phyloP scores from a whole-genome alignment of 2,888 invertebrate genomes.

The Ormyrus pomaceus region DNA sequence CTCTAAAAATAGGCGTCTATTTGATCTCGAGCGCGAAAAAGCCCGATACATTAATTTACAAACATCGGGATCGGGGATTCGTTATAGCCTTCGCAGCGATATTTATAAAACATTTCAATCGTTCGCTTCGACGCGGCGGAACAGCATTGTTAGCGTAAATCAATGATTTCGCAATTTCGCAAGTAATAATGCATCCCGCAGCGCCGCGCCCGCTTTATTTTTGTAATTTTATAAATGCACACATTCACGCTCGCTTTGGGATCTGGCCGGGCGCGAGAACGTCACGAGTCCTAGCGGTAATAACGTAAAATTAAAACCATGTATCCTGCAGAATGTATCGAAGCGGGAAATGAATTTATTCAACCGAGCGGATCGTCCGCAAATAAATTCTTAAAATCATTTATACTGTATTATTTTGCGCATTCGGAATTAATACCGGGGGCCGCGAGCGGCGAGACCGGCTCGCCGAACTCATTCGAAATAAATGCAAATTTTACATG shows the following conservation, averaged over 20 bases:
- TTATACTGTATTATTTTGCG: slow-evolving; percentile 56
- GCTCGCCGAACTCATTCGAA: slow-evolving; percentile 43
- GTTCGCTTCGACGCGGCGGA: slow-evolving; percentile 12
- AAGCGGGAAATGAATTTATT: slow-evolving; percentile 57
- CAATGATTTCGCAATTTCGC: slow-evolving; percentile 35
- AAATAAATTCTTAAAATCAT: slow-evolving; percentile 58
- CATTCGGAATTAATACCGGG: slow-evolving; percentile 51
- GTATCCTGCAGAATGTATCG: slow-evolving; percentile 45
- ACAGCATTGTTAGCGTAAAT: slow-evolving; percentile 33
- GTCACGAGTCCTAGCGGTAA: slow-evolving; percentile 23
- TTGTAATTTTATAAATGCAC: slow-evolving; percentile 51
- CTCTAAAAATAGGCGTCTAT: too few relatives aligned
- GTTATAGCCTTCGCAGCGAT: not conserved
- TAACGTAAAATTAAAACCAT: slow-evolving; percentile 55
- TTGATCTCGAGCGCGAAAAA: too few relatives aligned
- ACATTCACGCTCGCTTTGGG: slow-evolving; percentile 15
- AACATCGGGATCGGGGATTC: too few relatives aligned
- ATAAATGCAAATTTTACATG: slow-evolving; percentile 57
- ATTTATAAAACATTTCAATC: slow-evolving; percentile 19
- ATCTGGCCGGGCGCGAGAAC: not conserved
- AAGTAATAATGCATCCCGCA: slow-evolving; percentile 16
- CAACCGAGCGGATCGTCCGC: slow-evolving; percentile 47
- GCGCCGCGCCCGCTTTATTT: slow-evolving; percentile 20
- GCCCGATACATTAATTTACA: too few relatives aligned
- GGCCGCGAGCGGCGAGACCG: slow-evolving; percentile 1